Evolutionary conservation across 1,140 invertebrate species (phyloP), one percentile per base, ranked within the genome.

Genomic region (Formica selysi): DNA sequence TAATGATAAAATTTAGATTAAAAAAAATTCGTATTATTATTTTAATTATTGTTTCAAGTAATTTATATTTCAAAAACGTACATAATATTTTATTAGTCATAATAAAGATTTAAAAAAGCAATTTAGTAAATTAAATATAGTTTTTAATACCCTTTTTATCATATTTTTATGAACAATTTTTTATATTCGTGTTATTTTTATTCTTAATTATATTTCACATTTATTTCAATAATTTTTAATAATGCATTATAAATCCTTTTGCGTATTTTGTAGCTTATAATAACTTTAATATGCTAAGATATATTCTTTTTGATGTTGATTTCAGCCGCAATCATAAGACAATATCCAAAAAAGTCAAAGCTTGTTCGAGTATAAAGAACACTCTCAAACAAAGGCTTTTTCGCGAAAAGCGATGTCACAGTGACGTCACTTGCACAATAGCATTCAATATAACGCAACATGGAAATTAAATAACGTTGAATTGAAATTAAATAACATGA

Each of bases 401-500:
- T 61, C 26, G 13, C 54, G 38, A 73, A 61, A 62, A 74, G 13
- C 68, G 6, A 32, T 7, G 65, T 70, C 2, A 26, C 0, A 26
- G 36, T 32, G 79, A 59, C 5, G 51, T 32, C 29, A 51, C 13
- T 13, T 3, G 38, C 11, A 74, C 54, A 70, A 83, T 48, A 44
- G 67, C 68, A 48, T 73, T 73, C 68, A 1, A 22, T 19, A 16
- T 32, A 62, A 73, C 79, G 32, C 38, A 36, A 44, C 48, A 22
- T 6, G n/a, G 13, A 83, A 36, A 83, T 73, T 61, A 83, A 83
- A 83, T 61, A 83, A 83, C 67, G 68, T 38, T 71, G 26, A 81
- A 73, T 41, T 41, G 22, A 62, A 74, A 83, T 73, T 62, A 83
- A 81, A 74, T 26, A 61, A 62, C 3, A 2, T 36, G 13, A 22